A percentile compares a stretch with the other conserved stretches of the same genome.
phyloP scores from a whole-genome alignment of 2,797 vertebrate species.

The Halcyon leucocephala region DNA sequence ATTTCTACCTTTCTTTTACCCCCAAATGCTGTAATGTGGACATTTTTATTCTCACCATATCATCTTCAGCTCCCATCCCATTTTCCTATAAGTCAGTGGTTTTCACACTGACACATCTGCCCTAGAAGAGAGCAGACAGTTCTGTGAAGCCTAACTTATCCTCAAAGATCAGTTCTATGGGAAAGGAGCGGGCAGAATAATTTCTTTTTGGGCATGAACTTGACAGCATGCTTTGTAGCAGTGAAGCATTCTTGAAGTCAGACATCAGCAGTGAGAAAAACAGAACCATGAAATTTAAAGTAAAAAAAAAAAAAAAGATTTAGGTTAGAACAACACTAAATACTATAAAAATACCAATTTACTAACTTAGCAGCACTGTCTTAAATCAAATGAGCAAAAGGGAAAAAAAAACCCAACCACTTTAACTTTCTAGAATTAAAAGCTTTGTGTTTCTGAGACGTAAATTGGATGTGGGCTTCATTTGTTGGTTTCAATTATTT shows the following conservation, averaged over 20 bases:
- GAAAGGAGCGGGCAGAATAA: conserved; percentile 14
- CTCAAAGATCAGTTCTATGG: neutral
- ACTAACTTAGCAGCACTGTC: neutral
- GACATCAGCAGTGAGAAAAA: neutral
- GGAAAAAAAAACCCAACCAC: neutral
- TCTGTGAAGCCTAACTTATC: conserved; percentile 25
- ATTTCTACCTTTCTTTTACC: neutral
- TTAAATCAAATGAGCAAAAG: neutral
- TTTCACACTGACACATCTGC: neutral
- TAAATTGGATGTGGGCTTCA: neutral
- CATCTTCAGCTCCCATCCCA: neutral
- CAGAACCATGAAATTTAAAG: neutral
- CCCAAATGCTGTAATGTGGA: neutral
- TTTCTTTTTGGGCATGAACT: neutral
- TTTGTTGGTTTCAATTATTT: neutral
- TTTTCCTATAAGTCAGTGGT: neutral
- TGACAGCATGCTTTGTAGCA: neutral
- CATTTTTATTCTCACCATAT: neutral
- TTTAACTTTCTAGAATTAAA: neutral
- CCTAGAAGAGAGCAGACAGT: neutral
- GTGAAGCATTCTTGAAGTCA: neutral
- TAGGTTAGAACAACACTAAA: neutral
- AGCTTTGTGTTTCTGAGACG: neutral
- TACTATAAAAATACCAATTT: too few species aligned
- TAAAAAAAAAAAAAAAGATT: neutral